phyloP scores from a whole-genome alignment of 2,888 invertebrate genomes.

The Leptinotarsa haldemani region DNA sequence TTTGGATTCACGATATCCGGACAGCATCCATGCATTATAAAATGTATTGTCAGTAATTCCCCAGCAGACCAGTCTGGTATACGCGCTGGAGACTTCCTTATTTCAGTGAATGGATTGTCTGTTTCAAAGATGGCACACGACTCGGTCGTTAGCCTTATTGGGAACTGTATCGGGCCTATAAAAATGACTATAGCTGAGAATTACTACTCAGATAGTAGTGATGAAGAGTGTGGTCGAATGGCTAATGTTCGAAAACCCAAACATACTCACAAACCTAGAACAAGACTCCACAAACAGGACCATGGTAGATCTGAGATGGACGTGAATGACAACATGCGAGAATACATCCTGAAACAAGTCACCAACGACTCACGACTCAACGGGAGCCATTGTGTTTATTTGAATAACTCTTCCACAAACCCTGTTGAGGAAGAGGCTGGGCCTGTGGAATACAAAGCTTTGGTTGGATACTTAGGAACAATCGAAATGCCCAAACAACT shows the following conservation, averaged over 20 bases:
- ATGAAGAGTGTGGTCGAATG: conserved; percentile 74
- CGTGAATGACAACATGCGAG: conserved; percentile 45
- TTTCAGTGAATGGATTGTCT: conserved; percentile 91
- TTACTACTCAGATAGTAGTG: conserved; percentile 87
- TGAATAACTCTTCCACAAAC: conserved; percentile 15
- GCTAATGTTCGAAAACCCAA: conserved; percentile 72
- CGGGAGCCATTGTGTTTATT: conserved; percentile 43
- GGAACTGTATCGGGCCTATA: conserved; percentile 85
- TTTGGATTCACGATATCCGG: conserved; percentile 99
- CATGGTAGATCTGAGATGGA: conserved; percentile 42
- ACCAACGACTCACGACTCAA: conserved; percentile 43
- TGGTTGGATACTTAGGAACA: conserved; percentile 95
- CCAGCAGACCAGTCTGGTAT: conserved; percentile 93
- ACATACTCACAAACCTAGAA: conserved; percentile 69
- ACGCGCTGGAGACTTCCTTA: conserved; percentile 90
- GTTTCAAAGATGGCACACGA: conserved; percentile 94
- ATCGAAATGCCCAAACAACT: conserved; percentile 94
- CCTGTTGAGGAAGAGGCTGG: conserved; percentile 64
- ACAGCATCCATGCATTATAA: conserved; percentile 94
- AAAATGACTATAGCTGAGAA: conserved; percentile 88
- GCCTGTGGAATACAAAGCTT: conserved; percentile 81
- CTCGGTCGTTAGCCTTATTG: conserved; percentile 91
- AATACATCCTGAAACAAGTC: conserved; percentile 40
- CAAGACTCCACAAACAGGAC: conserved; percentile 50
- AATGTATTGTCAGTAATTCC: conserved; percentile 89